Conservation (phyloP, 2,113 vertebrate species). For the Pygoscelis adeliae region DNA sequence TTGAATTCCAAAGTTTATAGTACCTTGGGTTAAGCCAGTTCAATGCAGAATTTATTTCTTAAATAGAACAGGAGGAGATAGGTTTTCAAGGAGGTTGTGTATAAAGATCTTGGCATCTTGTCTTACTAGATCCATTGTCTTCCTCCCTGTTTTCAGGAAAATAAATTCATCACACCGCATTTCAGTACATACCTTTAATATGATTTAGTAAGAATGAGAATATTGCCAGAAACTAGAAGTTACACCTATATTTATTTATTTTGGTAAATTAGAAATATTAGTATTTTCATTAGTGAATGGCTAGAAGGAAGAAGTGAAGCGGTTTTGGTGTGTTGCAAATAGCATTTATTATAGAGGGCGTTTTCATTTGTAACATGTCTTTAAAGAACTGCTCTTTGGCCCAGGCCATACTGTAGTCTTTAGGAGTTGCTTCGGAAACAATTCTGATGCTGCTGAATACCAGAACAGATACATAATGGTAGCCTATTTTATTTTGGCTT, state of each 20-base stretch:
- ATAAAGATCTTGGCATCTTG: background rate
- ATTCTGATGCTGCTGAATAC: background rate
- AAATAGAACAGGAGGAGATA: background rate
- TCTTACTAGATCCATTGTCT: background rate
- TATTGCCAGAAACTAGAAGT: background rate
- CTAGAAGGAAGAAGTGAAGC: constrained; percentile 32
- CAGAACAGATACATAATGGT: background rate
- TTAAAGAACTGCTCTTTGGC: constrained; percentile 19
- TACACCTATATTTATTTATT: constrained; percentile 19
- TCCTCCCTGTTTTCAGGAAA: background rate
- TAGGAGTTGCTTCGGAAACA: background rate
- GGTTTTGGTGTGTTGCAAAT: background rate
- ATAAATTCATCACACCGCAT: background rate
- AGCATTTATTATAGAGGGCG: background rate
- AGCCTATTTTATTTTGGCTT: background rate
- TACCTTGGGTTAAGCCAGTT: background rate
- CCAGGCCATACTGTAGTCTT: background rate
- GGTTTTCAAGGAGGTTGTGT: background rate
- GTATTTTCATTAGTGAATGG: constrained; percentile 27
- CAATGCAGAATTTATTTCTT: background rate
- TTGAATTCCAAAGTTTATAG: background rate
- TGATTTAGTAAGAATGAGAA: background rate
- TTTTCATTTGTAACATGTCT: background rate
- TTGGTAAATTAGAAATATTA: constrained; percentile 45
- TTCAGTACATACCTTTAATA: background rate